Percentiles rank a stretch among this genome's conserved stretches.
These are phyloP conservation scores for Pyralis farinalis DNA, from an alignment of 2,888 invertebrate genomes.

Conservation along the genomic window DNA sequence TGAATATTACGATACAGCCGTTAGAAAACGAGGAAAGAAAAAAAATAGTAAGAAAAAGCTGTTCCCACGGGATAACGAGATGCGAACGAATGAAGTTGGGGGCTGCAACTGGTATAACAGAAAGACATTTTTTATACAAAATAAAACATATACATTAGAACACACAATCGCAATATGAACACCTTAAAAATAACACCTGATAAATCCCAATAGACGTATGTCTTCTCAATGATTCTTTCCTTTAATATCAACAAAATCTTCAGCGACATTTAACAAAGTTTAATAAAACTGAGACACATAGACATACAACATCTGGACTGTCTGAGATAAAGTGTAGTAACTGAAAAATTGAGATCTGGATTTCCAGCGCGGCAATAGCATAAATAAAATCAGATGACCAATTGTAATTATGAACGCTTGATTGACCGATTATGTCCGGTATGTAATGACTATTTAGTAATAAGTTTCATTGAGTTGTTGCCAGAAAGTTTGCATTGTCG, in stretches of 20 bases:
- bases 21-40: too few species aligned
- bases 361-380: slow-evolving; percentile 6
- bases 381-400: slow-evolving; percentile 6
- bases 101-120: too few species aligned
- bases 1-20: too few species aligned
- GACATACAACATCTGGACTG: slow-evolving; percentile 6
- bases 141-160: too few species aligned
- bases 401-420: not conserved
- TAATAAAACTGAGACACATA: slow-evolving; percentile 26
- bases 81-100: too few species aligned
- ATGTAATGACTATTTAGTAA: not conserved
- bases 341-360: slow-evolving; percentile 22
- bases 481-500: too few species aligned
- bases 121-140: too few species aligned
- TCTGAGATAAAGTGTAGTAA: slow-evolving; percentile 13
- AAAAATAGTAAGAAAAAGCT: too few species aligned
- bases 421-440: not conserved
- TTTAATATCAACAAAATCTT: slow-evolving; percentile 52
- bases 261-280: slow-evolving; percentile 52
- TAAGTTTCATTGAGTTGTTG: too few species aligned
- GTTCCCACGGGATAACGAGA: too few species aligned
- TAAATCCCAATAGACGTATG: slow-evolving; percentile 34
- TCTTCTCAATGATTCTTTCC: slow-evolving; percentile 49
- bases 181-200: slow-evolving; percentile 41
- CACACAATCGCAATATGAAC: slow-evolving; percentile 16